Conservation (phyloP, 2,888 invertebrate species). For the Venusia cambrica region DNA sequence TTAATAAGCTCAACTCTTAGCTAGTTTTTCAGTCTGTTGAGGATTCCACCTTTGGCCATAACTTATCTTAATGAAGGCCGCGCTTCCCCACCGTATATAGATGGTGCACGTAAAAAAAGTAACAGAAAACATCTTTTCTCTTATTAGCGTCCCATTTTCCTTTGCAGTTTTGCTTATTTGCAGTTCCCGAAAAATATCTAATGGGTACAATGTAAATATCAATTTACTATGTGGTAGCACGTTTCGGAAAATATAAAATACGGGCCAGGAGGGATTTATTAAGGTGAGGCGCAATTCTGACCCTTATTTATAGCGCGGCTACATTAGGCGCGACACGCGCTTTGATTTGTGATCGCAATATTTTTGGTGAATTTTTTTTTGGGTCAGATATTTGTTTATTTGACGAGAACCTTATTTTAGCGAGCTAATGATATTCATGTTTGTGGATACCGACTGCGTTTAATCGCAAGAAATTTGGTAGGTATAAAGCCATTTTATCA, state of each 20-base stretch:
- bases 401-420: slow-evolving; percentile 1
- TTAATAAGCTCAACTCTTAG: too few species aligned
- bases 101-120: too few species aligned
- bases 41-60: too few species aligned
- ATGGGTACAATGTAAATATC: slow-evolving; percentile 48
- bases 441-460: too few species aligned
- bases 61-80: too few species aligned
- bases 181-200: slow-evolving; percentile 30
- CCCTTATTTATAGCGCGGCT: slow-evolving; percentile 30
- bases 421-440: not conserved
- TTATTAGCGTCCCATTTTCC: slow-evolving; percentile 1
- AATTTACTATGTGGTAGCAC: slow-evolving; percentile 47
- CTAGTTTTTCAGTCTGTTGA: too few species aligned
- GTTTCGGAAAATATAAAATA: slow-evolving; percentile 50
- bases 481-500: too few species aligned
- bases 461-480: too few species aligned
- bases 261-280: slow-evolving; percentile 35
- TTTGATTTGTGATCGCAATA: slow-evolving; percentile 29
- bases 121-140: too few species aligned
- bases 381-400: slow-evolving; percentile 6
- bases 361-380: slow-evolving; percentile 22
- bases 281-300: slow-evolving; percentile 28
- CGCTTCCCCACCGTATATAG: too few species aligned
- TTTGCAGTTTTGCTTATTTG: slow-evolving; percentile 11
- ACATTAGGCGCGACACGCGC: slow-evolving; percentile 21